Percentiles rank a stretch among this genome's conserved stretches.
These are phyloP conservation scores for Eumerus sabulonum DNA, from an alignment of 2,888 invertebrate genomes.

Conservation along the genomic window DNA sequence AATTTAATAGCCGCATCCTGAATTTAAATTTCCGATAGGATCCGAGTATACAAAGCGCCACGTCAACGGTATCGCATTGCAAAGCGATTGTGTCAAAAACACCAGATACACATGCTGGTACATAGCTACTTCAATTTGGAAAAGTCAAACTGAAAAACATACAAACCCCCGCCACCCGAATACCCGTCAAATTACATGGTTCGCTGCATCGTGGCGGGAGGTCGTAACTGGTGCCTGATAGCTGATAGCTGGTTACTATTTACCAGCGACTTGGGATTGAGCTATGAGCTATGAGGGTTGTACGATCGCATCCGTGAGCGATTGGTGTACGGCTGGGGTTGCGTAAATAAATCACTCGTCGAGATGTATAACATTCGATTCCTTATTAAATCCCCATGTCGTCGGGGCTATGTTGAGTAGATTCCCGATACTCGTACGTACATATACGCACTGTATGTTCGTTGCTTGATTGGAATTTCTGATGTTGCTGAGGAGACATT, in stretches of 20 bases:
- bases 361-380: conserved; percentile 36
- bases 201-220: conserved; percentile 20
- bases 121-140: too few relatives aligned
- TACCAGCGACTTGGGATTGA: too few relatives aligned
- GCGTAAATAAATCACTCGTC: conserved; percentile 43
- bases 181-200: conserved; percentile 22
- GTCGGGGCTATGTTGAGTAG: neutral
- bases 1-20: neutral
- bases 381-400: conserved; percentile 46
- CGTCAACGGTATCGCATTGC: conserved; percentile 25
- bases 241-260: too few relatives aligned
- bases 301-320: too few relatives aligned
- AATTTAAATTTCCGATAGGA: neutral
- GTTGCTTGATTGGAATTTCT: conserved; percentile 20
- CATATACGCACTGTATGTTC: neutral
- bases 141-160: neutral
- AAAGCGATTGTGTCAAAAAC: conserved; percentile 23
- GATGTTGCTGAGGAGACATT: conserved; percentile 15
- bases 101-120: too few relatives aligned
- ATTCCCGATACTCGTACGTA: conserved; percentile 7
- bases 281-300: too few relatives aligned
- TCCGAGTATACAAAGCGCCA: conserved; percentile 18
- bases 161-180: conserved; percentile 8
- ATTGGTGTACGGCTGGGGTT: conserved; percentile 5
- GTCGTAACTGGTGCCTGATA: neutral